phyloP scores from a whole-genome alignment of 1,140 invertebrate species.

The Sycophaga agraensis region DNA sequence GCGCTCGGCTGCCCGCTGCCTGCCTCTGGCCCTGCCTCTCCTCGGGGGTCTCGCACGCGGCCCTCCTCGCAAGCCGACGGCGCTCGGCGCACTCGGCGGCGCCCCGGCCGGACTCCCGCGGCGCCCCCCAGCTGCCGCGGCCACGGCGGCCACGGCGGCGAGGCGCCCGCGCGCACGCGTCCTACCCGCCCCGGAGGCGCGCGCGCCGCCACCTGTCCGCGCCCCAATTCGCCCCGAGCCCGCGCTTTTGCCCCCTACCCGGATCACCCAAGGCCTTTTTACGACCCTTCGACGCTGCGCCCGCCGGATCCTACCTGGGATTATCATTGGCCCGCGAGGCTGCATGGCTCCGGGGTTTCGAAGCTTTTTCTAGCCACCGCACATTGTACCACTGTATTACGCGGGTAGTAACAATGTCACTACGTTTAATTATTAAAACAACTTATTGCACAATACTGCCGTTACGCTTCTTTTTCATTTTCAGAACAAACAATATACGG shows the following conservation, averaged over 20 bases:
- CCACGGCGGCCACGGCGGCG: not conserved
- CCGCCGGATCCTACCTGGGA: not conserved
- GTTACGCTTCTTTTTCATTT: too few species aligned
- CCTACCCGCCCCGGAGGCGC: too few species aligned
- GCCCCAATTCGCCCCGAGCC: not conserved
- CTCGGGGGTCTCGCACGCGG: not conserved
- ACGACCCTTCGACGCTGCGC: too few species aligned
- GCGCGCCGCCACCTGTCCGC: not conserved
- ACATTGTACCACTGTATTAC: too few species aligned
- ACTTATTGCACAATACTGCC: too few species aligned
- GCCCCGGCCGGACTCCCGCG: conserved; percentile 15
- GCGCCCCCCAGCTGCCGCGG: not conserved
- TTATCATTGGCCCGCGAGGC: not conserved
- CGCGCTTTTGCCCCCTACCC: too few species aligned
- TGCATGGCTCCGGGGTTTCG: not conserved
- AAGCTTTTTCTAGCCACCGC: not conserved
- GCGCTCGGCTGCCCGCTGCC: not conserved
- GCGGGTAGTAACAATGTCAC: too few species aligned
- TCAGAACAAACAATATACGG: too few species aligned
- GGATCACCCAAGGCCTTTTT: too few species aligned
- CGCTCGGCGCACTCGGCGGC: conserved; percentile 11
- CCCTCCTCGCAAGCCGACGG: conserved; percentile 11
- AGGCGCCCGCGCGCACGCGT: conserved; percentile 4
- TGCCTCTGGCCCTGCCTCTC: too few species aligned
- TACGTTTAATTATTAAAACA: too few species aligned